These are phyloP conservation scores for cat (Felis catus) DNA, from an alignment of 2,113 vertebrate species.

Conservation along the genomic window DNA sequence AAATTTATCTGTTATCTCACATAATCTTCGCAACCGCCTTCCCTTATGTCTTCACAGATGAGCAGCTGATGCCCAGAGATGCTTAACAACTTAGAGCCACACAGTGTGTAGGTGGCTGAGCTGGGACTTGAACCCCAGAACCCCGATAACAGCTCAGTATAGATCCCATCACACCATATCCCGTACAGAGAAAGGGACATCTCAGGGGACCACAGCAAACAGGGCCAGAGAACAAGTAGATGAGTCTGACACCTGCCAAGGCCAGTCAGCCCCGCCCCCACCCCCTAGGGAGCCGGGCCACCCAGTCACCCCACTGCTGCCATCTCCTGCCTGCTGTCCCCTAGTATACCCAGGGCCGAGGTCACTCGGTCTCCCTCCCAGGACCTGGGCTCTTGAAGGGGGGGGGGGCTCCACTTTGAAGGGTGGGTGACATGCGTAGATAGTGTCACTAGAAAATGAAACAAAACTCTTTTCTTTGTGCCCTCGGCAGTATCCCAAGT, in stretches of 20 bases:
- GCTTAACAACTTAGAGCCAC: not conserved
- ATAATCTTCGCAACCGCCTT: not conserved
- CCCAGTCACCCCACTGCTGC: not conserved
- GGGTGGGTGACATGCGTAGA: not conserved
- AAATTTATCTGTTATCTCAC: not conserved
- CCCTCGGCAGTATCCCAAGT: not conserved
- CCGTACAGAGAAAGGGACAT: not conserved
- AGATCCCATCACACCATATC: rapidly evolving
- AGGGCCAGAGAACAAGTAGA: not conserved
- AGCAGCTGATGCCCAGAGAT: not conserved
- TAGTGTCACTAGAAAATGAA: not conserved
- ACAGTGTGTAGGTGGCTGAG: not conserved
- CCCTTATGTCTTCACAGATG: not conserved
- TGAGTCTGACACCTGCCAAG: not conserved
- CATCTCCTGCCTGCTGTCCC: not conserved
- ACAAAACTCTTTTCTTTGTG: slow-evolving; percentile 1
- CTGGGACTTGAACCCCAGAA: not conserved
- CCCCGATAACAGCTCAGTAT: rapidly evolving
- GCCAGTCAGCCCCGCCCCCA: not conserved
- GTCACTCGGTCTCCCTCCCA: not conserved
- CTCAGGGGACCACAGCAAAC: not conserved
- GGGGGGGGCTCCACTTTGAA: not conserved
- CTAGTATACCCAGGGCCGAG: not conserved
- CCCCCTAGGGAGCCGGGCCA: not conserved
- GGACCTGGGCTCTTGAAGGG: not conserved